Evolutionary conservation across 2,113 vertebrate species (phyloP), one percentile per base, ranked within the genome.

Genomic region (Lophotis ruficrista): DNA sequence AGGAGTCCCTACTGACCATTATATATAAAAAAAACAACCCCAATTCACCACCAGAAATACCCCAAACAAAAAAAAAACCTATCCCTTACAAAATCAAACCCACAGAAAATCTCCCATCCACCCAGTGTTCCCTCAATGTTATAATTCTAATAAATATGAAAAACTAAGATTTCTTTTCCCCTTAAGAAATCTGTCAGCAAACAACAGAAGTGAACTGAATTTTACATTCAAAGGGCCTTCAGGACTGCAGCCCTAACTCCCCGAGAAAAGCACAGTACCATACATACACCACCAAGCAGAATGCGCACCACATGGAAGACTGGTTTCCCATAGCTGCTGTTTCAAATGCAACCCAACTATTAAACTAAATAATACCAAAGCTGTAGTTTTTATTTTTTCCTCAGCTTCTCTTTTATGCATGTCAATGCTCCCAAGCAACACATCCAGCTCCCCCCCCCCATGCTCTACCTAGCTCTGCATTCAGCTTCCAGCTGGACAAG

Each of bases 191-290:
- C 45, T 48, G 28, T 54, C 71, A 82, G 53, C 58, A 78, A 90
- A 45, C 33, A 41, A 38, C 9, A 3, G 30, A 75, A 23, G 16
- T 15, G 8, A 75, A 47, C n/a, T 9, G 35, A 79, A 30, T 79
- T 78, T 45, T 68, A 35, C 18, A 79, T 28, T 78, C 37, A 53
- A 37, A 81, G 28, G 31, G 17, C 28, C 82, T 78, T 84, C 31
- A 71, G 37, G 19, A 61, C 38, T 5, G 2, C 2, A 10, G 57
- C 35, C 61, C 24, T 24, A 60, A 72, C 24, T 23, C 12, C 18
- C 21, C 35, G 38, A 28, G 4, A 1, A 60, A 72, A 50, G 38
- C 31, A 5, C 15, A 37, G 3, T 4, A 22, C 0, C 0, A 38
- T 25, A 64, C 18, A 75, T 75, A 13, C 0, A 1, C 10, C 12